A percentile compares a stretch with the other conserved stretches of the same genome.
Conservation (phyloP, 2,888 invertebrate genomes). For the Steromphala cineraria region DNA sequence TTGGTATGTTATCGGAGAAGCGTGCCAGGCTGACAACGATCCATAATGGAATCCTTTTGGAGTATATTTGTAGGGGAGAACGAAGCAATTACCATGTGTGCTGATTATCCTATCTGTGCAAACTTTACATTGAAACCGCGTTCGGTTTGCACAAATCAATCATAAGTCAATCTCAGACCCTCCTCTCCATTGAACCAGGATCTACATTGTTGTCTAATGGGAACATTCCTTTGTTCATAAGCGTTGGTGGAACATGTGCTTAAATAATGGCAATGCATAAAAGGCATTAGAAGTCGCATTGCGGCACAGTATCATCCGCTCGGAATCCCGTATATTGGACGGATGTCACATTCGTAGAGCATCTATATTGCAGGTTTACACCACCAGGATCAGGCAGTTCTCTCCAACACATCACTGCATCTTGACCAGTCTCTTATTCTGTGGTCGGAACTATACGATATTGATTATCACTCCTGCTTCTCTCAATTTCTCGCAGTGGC, state of each 20-base stretch:
- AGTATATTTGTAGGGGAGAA: no score
- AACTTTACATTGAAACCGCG: neutral
- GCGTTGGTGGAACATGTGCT: neutral
- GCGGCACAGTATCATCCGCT: neutral
- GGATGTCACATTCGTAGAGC: neutral
- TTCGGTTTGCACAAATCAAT: neutral
- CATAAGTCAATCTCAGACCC: neutral
- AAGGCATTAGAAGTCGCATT: neutral
- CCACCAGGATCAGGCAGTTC: neutral
- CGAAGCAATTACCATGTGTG: no score
- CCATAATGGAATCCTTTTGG: no score
- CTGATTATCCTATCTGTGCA: neutral
- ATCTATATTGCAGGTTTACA: neutral
- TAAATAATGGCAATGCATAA: neutral
- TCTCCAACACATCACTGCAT: neutral
- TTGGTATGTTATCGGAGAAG: no score
- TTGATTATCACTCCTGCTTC: neutral
- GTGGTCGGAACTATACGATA: neutral
- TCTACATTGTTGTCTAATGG: neutral
- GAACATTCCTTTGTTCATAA: neutral
- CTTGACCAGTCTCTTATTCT: neutral
- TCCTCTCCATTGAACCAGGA: neutral
- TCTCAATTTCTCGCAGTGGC: neutral
- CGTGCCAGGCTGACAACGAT: no score
- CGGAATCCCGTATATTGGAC: neutral